phyloP scores from a whole-genome alignment of 2,888 invertebrate species.

The Aleiodes testaceus region DNA sequence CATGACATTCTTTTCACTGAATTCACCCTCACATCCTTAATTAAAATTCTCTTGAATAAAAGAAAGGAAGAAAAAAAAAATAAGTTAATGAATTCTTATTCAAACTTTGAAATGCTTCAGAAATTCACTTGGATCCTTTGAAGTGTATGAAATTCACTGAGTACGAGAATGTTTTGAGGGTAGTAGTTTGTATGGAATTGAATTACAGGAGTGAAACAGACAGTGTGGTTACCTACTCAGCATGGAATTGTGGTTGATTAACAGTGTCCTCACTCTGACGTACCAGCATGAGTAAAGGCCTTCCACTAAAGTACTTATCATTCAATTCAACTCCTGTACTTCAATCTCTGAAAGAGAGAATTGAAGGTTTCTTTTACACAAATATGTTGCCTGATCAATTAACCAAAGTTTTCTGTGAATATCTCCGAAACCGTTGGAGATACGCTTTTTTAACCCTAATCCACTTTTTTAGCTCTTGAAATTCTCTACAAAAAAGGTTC shows the following conservation, averaged over 20 bases:
- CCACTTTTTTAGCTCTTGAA: too few species aligned
- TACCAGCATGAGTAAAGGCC: constrained; percentile 1
- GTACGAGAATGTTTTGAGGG: constrained; percentile 9
- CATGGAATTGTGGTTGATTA: constrained; percentile 22
- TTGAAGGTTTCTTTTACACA: too few species aligned
- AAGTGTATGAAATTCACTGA: constrained; percentile 30
- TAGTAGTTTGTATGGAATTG: constrained; percentile 40
- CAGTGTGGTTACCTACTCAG: constrained; percentile 13
- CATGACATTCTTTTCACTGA: too few species aligned
- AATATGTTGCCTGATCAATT: too few species aligned
- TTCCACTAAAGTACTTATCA: not conserved
- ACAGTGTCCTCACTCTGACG: constrained; percentile 10
- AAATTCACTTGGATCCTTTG: constrained; percentile 32
- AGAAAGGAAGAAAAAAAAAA: not conserved
- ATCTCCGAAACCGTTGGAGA: too few species aligned
- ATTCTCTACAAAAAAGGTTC: too few species aligned
- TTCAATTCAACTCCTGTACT: too few species aligned
- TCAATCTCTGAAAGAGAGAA: too few species aligned
- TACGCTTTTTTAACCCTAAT: too few species aligned
- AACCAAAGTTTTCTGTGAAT: too few species aligned
- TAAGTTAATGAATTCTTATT: constrained; percentile 18
- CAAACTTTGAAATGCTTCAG: not conserved
- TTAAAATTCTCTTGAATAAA: too few species aligned
- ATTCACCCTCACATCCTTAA: too few species aligned
- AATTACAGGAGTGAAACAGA: constrained; percentile 31